Evolutionary conservation across 2,113 vertebrate species (phyloP).

Genomic region (Gavialis gangeticus): DNA sequence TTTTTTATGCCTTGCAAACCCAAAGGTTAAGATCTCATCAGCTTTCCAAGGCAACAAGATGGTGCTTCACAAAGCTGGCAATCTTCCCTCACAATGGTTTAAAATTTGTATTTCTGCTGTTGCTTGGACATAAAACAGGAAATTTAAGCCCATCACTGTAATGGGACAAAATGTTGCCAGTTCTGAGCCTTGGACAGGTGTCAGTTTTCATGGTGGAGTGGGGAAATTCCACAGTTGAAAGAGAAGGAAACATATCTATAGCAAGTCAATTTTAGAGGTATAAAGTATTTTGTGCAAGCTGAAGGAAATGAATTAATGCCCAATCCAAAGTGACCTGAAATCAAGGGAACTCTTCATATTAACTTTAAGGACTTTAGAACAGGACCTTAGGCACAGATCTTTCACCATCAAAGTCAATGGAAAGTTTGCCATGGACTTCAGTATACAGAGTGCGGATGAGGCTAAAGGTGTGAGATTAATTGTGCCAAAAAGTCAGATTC

Average conservation of each 20-base stretch:
- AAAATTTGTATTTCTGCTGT: background rate
- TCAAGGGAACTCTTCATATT: background rate
- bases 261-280: background rate
- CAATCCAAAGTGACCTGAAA: background rate
- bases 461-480: background rate
- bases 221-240: background rate
- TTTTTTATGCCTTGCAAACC: slow-evolving; percentile 1
- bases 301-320: background rate
- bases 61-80: background rate
- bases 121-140: background rate
- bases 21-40: slow-evolving; percentile 24
- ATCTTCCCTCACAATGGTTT: background rate
- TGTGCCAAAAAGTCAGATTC: background rate
- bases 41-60: background rate
- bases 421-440: background rate
- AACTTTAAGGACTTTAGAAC: background rate
- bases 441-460: background rate
- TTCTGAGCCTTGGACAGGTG: background rate
- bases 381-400: background rate
- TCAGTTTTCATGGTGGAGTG: background rate
- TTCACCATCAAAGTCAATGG: background rate
- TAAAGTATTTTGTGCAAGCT: no score
- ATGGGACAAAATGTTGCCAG: accelerated
- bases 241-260: background rate
- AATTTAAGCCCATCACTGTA: background rate